phyloP scores from a whole-genome alignment of 2,888 invertebrate species.

The Chrysopilus asiliformis region DNA sequence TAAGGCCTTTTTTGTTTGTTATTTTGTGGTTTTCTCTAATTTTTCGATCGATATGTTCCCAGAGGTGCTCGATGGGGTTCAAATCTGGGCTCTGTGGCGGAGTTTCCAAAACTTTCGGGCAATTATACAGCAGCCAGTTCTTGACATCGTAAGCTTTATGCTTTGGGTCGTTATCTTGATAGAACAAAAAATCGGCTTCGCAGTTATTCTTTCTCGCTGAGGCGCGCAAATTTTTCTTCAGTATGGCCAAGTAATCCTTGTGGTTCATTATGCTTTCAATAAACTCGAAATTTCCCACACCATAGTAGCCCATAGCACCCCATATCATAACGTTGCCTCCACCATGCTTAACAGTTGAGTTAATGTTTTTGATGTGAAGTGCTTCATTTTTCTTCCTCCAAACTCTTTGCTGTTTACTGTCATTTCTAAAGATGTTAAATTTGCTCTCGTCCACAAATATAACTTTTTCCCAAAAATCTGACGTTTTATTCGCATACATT shows the following conservation, averaged over 20 bases:
- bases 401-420: too few species aligned
- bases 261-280: conserved; percentile 13
- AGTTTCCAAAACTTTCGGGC: conserved; percentile 9
- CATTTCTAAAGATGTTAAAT: too few species aligned
- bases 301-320: too few species aligned
- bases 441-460: too few species aligned
- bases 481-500: too few species aligned
- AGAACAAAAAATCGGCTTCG: conserved; percentile 8
- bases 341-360: too few species aligned
- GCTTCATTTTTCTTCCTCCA: too few species aligned
- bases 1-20: conserved; percentile 6
- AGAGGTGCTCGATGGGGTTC: conserved; percentile 15
- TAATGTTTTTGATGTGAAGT: too few species aligned
- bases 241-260: conserved; percentile 5
- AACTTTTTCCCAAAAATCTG: too few species aligned
- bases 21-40: conserved; percentile 7
- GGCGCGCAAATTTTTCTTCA: conserved; percentile 1
- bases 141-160: conserved; percentile 10
- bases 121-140: conserved; percentile 12
- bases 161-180: conserved; percentile 14
- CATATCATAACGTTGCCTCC: too few species aligned
- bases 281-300: too few species aligned
- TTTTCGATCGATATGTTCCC: conserved; percentile 18
- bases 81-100: conserved; percentile 14
- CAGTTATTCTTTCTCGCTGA: conserved; percentile 2